phyloP scores from a whole-genome alignment of 1,140 invertebrate genomes.

The Eufriesea mexicana region DNA sequence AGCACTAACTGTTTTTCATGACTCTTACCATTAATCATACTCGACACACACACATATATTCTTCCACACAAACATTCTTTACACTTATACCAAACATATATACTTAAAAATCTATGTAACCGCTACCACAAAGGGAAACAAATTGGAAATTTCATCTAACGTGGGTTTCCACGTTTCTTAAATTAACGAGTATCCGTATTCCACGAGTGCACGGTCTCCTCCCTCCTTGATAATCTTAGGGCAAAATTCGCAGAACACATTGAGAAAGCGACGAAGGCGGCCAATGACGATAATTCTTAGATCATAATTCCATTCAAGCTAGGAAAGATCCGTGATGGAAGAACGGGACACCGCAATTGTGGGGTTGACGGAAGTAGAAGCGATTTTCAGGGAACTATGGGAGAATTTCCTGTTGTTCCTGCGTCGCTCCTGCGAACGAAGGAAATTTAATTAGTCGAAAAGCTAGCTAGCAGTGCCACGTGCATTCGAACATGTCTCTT shows the following conservation, averaged over 20 bases:
- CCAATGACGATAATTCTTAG: conserved; percentile 27
- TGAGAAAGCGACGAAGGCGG: neutral
- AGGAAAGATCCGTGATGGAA: conserved; percentile 13
- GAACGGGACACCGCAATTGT: conserved; percentile 21
- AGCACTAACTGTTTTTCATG: no score
- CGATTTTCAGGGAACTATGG: neutral
- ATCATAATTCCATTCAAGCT: conserved; percentile 25
- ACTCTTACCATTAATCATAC: no score
- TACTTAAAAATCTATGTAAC: no score
- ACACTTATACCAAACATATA: no score
- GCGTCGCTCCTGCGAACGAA: conserved; percentile 29
- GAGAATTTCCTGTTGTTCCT: conserved; percentile 27
- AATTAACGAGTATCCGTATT: neutral
- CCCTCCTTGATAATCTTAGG: neutral
- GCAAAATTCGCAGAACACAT: neutral
- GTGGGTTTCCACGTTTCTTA: neutral
- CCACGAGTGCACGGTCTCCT: neutral
- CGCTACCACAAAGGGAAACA: no score
- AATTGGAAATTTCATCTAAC: neutral
- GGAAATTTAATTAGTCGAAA: conserved; percentile 51
- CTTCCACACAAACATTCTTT: no score
- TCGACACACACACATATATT: no score
- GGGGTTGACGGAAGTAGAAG: neutral
- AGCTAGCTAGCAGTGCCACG: conserved; percentile 16
- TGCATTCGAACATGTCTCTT: conserved; percentile 8